These are phyloP conservation scores for Mohoua ochrocephala DNA, from an alignment of 2,113 vertebrate genomes.

Conservation along the genomic window DNA sequence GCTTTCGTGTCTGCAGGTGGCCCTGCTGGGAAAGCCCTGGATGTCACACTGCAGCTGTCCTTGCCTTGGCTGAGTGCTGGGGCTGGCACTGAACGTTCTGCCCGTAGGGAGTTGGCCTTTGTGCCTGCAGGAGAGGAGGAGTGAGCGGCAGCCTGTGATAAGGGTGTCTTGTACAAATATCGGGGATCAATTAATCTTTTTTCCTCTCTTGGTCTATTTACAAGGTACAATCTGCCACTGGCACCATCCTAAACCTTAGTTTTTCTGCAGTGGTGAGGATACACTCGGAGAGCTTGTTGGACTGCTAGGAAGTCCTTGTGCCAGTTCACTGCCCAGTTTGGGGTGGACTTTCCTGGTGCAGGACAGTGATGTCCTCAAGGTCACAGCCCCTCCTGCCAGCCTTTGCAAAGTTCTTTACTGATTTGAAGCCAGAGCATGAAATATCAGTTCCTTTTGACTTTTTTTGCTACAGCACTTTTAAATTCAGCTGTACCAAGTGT, in stretches of 20 bases:
- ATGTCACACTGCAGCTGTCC: fast-evolving
- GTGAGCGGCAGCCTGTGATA: neutral
- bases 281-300: neutral
- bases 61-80: neutral
- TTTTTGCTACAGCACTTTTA: neutral
- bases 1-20: neutral
- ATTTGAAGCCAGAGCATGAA: neutral
- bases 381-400: neutral
- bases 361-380: neutral
- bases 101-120: neutral
- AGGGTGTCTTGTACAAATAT: neutral
- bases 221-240: neutral
- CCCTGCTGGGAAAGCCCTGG: neutral
- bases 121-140: neutral
- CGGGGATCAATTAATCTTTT: neutral
- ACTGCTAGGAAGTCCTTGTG: neutral
- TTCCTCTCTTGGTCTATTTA: neutral
- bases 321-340: neutral
- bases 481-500: neutral
- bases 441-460: neutral
- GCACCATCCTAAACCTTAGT: neutral
- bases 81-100: neutral
- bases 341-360: neutral
- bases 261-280: neutral
- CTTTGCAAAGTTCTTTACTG: neutral